These are phyloP conservation scores for Chloebia gouldiae DNA, from an alignment of 2,113 vertebrate genomes.

Conservation along the genomic window DNA sequence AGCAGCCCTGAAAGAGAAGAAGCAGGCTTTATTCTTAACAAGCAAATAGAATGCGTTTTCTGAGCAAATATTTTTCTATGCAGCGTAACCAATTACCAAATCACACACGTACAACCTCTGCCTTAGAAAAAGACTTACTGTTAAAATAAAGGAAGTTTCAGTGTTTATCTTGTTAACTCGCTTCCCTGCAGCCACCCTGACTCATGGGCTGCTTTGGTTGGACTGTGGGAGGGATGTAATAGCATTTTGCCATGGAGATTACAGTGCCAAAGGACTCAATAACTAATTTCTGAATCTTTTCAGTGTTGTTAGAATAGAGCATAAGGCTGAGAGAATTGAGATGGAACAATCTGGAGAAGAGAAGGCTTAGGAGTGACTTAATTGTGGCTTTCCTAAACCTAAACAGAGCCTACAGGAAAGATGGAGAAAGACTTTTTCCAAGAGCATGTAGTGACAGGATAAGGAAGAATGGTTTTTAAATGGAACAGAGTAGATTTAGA, in stretches of 20 bases:
- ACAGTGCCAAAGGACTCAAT: neutral
- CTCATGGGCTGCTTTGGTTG: neutral
- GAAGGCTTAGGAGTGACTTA: neutral
- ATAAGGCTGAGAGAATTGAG: neutral
- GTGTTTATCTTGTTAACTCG: neutral
- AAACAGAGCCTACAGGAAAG: neutral
- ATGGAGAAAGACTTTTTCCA: neutral
- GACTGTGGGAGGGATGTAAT: neutral
- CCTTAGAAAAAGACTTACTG: neutral
- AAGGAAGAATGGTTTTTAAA: neutral
- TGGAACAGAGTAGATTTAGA: neutral
- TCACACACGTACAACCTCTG: neutral
- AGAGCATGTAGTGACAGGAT: neutral
- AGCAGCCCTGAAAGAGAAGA: neutral
- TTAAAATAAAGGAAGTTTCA: neutral
- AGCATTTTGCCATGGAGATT: neutral
- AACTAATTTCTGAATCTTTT: neutral
- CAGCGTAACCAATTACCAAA: neutral
- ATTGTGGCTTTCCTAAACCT: neutral
- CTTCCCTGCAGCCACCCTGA: neutral
- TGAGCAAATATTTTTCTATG: conserved; percentile 4
- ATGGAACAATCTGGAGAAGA: neutral
- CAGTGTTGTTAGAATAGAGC: neutral
- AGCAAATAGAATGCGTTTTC: neutral
- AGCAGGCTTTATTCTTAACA: neutral